Evolutionary conservation across 2,797 vertebrate species (phyloP), one percentile per base, ranked within the genome.

Genomic region (Rhinella marina): DNA sequence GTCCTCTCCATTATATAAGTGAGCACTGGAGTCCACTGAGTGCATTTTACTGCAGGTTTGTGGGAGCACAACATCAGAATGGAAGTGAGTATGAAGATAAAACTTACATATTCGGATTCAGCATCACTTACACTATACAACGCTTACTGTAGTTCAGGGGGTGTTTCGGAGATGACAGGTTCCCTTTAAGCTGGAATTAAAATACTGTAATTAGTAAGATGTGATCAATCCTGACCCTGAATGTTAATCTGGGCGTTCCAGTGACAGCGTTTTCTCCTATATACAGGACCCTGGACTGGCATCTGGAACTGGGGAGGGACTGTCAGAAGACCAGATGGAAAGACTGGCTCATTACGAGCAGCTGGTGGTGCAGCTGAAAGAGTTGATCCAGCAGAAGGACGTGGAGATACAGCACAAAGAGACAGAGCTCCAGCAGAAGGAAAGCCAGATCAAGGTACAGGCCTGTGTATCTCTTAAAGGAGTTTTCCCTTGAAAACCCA

Each of bases 311-410:
- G 21, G 90, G 88, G 92, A 86, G 23, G 91, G 92, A 56, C 91
- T 81, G 0, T 91, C 93, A 0, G 96, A 97, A 87, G 96, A 98
- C 57, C 90, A 94, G 62, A 59, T 94, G 92, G 96, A 98, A 88
- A 96, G 95, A 82, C 93, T 99, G 90, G 93, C 96, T 82, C 95
- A 97, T 86, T 94, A 97, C 72, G 98, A 99, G 79, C 94, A 96
- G 76, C 93, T 98, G 76, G 96, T 99, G 85, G 93, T 95, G 52
- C 96, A 98, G 90, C 93, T 99, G 86, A 99, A 98, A 91, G 96
- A 96, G 82, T 91, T 98, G 86, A 93, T 99, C 90, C 94, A 94
- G 87, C 96, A 97, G 85, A 99, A 97, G 92, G 97, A 99, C 91
- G 68, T 62, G 12, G 93, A 96, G 84, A 95, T 97, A 13, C 96